Evolutionary conservation across 2,888 invertebrate genomes (phyloP), one percentile per base, ranked within the genome.

Genomic region (Cerastis leucographa): DNA sequence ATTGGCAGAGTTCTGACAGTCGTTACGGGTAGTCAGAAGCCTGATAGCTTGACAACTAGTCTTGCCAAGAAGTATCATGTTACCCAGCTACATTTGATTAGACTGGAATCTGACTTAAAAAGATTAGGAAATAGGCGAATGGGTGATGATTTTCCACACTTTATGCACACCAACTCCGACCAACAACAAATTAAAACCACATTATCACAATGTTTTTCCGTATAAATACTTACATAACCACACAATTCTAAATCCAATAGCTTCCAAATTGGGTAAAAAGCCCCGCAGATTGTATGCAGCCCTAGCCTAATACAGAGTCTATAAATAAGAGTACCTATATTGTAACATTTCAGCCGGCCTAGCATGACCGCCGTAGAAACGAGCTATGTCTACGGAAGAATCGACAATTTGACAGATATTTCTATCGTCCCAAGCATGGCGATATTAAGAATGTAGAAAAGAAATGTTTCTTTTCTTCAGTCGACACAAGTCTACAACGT

Each of bases 281-380:
- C 17, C 35, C 25, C 19, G 51, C 25, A 4, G 59, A 68, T 22
- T 71, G 14, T 25, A 67, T 71, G 73, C 68, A 74, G 61, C 35
- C 67, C 25, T 61, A 22, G 68, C 25, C 49, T 71, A 62, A 71
- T 61, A 64, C 66, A 71, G 71, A 54, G 74, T 77, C 76, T 71
- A 80, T 84, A 85, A 79, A 89, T 85, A 87, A 87, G 84, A 78
- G 80, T 85, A 82, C 80, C 81, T 42, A 44, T 56, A 35, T 9
- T 29, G 73, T 64, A 65, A 22, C 42, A 81, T 75, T 85, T 84
- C 84, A n/a, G n/a, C n/a, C n/a, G n/a, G n/a, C n/a, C n/a, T n/a
- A n/a, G n/a, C n/a, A n/a, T n/a, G n/a, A n/a, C n/a, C n/a, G n/a
- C n/a, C n/a, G n/a, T n/a, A n/a, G n/a, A n/a, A n/a, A n/a, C n/a